phyloP scores from a whole-genome alignment of 2,888 invertebrate genomes.

The Baronia brevicornis region DNA sequence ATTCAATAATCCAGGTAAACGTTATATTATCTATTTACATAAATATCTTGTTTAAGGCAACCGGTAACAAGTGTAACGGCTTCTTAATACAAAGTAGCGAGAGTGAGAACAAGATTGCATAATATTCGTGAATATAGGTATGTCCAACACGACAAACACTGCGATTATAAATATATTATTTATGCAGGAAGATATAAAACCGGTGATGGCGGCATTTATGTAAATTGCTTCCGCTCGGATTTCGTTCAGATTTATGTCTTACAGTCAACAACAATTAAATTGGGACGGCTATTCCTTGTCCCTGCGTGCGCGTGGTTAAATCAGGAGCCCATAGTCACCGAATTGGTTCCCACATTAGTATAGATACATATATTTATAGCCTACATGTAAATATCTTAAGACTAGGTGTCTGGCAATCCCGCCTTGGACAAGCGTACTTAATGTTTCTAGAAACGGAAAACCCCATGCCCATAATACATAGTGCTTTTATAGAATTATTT shows the following conservation, averaged over 20 bases:
- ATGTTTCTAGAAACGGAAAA: too few relatives aligned
- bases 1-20: too few relatives aligned
- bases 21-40: too few relatives aligned
- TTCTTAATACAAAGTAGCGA: conserved; percentile 3
- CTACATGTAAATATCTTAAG: too few relatives aligned
- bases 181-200: conserved; percentile 45
- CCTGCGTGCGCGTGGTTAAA: conserved; percentile 26
- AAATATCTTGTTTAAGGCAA: background rate
- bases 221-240: conserved; percentile 67
- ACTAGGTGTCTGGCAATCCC: too few relatives aligned
- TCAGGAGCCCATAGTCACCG: background rate
- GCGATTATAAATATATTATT: conserved; percentile 30
- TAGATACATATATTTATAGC: background rate
- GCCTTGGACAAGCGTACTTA: too few relatives aligned
- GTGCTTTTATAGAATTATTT: too few relatives aligned
- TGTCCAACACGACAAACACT: conserved; percentile 4
- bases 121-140: conserved; percentile 4
- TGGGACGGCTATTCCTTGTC: conserved; percentile 51
- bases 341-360: background rate
- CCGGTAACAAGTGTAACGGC: background rate
- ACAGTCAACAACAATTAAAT: conserved; percentile 68
- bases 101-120: conserved; percentile 7
- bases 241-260: conserved; percentile 61
- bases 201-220: conserved; percentile 57
- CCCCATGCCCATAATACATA: background rate